Evolutionary conservation across 2,113 vertebrate species (phyloP).

Genomic region (Leptobrachium ailaonicum): DNA sequence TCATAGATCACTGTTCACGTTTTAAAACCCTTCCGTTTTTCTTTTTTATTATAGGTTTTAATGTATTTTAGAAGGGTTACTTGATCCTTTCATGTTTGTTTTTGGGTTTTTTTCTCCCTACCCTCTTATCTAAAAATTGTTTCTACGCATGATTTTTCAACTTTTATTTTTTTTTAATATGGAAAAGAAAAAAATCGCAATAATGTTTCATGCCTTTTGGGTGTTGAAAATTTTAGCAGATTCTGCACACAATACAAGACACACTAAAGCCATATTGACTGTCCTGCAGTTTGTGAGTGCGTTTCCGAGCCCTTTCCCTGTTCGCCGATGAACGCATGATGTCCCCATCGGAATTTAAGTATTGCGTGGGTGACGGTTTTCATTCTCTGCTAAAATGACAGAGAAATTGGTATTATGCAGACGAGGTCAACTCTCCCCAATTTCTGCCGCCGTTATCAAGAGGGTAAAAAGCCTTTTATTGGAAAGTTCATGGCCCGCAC

Average conservation of each 20-base stretch:
- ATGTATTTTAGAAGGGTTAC: constrained; percentile 14
- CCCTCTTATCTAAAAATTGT: constrained; percentile 53
- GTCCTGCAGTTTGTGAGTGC: constrained; percentile 57
- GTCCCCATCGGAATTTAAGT: background rate
- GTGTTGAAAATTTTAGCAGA: constrained; percentile 55
- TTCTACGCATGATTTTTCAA: constrained; percentile 55
- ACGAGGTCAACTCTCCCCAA: background rate
- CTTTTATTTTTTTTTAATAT: constrained; percentile 49
- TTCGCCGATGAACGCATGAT: constrained; percentile 4
- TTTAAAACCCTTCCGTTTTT: constrained; percentile 60
- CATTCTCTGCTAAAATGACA: constrained; percentile 32
- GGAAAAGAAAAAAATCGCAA: constrained; percentile 70
- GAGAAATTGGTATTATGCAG: background rate
- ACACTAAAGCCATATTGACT: constrained; percentile 68
- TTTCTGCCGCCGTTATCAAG: no score
- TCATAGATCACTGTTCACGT: constrained; percentile 64
- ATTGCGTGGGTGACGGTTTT: constrained; percentile 42
- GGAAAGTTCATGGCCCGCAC: background rate
- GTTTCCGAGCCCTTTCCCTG: constrained; percentile 39
- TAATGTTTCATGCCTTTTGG: constrained; percentile 65
- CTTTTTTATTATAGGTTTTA: constrained; percentile 48
- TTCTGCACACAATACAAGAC: constrained; percentile 59
- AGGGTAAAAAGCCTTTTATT: no score
- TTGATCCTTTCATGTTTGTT: constrained; percentile 6
- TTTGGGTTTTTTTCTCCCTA: constrained; percentile 36